These are phyloP conservation scores for Probaryconus sp. DNA, from an alignment of 1,140 invertebrate genomes.

Conservation along the genomic window DNA sequence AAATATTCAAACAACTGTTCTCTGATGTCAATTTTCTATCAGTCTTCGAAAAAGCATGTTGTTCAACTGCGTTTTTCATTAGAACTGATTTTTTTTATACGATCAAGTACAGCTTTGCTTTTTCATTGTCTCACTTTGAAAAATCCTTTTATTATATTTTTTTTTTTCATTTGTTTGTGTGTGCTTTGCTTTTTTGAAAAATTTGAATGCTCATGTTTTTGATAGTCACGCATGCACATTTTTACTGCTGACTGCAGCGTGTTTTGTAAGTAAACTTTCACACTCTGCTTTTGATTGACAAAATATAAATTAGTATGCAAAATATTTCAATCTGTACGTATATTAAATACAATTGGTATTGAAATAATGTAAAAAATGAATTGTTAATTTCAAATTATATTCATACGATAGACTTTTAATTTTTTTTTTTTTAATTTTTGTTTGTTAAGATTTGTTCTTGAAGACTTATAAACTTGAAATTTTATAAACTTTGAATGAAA, in stretches of 20 bases:
- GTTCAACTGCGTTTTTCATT: too few species aligned
- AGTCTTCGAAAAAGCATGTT: slow-evolving; percentile 4
- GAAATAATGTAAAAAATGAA: too few species aligned
- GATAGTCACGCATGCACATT: slow-evolving; percentile 47
- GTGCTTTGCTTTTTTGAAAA: slow-evolving; percentile 25
- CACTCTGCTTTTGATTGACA: slow-evolving; percentile 25
- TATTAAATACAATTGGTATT: too few species aligned
- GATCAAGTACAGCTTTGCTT: slow-evolving; percentile 13
- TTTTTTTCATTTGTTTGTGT: not conserved
- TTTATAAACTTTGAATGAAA: too few species aligned
- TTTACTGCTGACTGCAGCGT: slow-evolving; percentile 47
- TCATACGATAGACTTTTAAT: too few species aligned
- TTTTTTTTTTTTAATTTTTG: too few species aligned
- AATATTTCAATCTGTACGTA: too few species aligned
- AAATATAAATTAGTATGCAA: too few species aligned
- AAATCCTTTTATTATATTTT: too few species aligned
- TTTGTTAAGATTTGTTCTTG: too few species aligned
- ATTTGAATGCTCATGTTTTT: slow-evolving; percentile 25
- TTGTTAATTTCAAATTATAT: too few species aligned
- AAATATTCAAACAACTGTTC: not conserved
- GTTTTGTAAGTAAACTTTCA: slow-evolving; percentile 48
- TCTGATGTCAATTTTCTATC: not conserved
- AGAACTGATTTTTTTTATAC: not conserved
- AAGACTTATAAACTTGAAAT: too few species aligned
- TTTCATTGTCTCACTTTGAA: slow-evolving; percentile 1